These are phyloP conservation scores for Hylaeus volcanicus DNA, from an alignment of 1,140 invertebrate species.

Conservation along the genomic window DNA sequence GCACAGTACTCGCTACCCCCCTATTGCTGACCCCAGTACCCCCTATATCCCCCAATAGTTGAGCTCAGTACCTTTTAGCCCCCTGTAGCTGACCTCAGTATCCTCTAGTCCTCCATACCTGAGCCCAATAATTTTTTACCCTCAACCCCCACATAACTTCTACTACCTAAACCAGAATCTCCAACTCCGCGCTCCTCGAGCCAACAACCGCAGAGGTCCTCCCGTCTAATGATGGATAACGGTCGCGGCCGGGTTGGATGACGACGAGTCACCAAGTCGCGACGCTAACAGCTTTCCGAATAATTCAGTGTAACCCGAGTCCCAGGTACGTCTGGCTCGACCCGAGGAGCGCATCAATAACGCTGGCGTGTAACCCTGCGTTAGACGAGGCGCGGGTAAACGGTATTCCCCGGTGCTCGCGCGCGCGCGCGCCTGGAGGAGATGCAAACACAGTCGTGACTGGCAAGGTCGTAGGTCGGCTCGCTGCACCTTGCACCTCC, in stretches of 20 bases:
- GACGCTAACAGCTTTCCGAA: not conserved
- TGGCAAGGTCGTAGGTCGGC: constrained; percentile 73
- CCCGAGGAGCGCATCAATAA: not conserved
- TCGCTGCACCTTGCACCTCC: constrained; percentile 72
- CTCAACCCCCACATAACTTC: too few species aligned
- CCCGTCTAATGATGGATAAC: not conserved
- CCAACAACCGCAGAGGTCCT: not conserved
- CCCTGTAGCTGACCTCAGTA: too few species aligned
- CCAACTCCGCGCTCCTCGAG: not conserved
- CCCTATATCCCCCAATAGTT: too few species aligned
- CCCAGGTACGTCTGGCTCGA: not conserved
- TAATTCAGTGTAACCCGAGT: not conserved
- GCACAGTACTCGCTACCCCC: too few species aligned
- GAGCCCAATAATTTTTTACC: too few species aligned
- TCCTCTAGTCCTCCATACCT: too few species aligned
- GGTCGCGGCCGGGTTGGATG: too few species aligned
- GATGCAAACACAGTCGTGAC: constrained; percentile 63
- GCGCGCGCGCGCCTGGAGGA: constrained; percentile 1
- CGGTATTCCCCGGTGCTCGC: constrained; percentile 46
- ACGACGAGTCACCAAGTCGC: not conserved
- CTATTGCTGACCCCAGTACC: too few species aligned
- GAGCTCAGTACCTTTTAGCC: too few species aligned
- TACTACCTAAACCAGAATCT: too few species aligned
- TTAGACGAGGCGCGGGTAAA: constrained; percentile 39
- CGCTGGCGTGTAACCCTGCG: not conserved